phyloP scores from a whole-genome alignment of 2,797 vertebrate species.

The Limnodromus scolopaceus region DNA sequence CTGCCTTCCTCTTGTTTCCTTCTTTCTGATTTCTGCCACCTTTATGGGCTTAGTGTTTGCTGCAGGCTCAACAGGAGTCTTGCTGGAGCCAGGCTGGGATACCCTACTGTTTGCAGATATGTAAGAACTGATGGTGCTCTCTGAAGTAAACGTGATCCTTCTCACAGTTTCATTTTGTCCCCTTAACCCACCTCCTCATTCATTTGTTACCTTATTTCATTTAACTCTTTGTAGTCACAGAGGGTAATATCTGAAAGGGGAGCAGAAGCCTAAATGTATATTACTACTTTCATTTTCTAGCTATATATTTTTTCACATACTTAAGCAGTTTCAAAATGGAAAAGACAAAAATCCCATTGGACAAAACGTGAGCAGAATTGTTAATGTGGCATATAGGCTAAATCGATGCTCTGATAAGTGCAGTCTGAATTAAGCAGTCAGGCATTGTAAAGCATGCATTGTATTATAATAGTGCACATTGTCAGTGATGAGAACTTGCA shows the following conservation, averaged over 20 bases:
- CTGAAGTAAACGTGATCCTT: constrained; percentile 2
- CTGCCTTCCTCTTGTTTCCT: neutral
- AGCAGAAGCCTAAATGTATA: neutral
- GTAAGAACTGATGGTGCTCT: neutral
- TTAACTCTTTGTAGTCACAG: neutral
- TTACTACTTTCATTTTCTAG: neutral
- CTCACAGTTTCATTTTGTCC: neutral
- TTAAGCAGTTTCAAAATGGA: neutral
- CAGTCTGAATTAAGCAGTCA: neutral
- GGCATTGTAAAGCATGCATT: neutral
- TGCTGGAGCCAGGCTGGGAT: neutral
- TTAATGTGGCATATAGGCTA: neutral
- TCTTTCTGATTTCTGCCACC: neutral
- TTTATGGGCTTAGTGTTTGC: neutral
- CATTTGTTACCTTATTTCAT: neutral
- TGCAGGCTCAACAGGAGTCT: neutral
- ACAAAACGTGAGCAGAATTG: neutral
- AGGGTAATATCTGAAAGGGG: neutral
- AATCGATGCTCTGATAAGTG: neutral
- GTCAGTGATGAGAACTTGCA: neutral
- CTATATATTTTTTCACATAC: neutral
- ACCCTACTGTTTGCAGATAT: neutral
- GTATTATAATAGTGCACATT: neutral
- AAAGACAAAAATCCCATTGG: neutral
- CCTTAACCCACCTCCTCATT: neutral